These are phyloP conservation scores for Bufo bufo DNA, from an alignment of 2,113 vertebrate species.

Conservation along the genomic window DNA sequence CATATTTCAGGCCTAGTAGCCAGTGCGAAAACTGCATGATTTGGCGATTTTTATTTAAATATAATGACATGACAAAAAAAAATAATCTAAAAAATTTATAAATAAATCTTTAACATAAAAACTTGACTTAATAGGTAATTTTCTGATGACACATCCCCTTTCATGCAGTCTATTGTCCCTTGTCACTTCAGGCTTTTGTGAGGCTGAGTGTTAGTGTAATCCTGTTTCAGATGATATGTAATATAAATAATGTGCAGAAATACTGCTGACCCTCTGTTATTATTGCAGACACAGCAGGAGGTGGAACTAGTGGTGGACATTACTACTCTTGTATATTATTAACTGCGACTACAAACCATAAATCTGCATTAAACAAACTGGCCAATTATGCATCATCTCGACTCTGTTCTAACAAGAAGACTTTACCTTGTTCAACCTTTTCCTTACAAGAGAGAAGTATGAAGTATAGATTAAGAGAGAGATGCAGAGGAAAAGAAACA, in stretches of 20 bases:
- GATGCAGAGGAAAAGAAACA: background rate
- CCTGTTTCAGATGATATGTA: background rate
- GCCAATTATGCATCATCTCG: background rate
- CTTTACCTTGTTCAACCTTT: constrained; percentile 9
- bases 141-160: no score
- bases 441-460: background rate
- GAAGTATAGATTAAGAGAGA: background rate
- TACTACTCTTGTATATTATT: background rate
- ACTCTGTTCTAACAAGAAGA: background rate
- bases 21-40: no score
- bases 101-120: no score
- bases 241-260: background rate
- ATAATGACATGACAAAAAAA: no score
- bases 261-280: background rate
- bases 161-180: background rate
- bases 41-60: no score
- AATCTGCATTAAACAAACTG: background rate
- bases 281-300: background rate
- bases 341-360: background rate
- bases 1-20: no score
- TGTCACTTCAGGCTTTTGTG: background rate
- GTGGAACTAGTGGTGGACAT: background rate
- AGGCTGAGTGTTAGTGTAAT: background rate
- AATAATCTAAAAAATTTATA: no score
- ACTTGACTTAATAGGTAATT: no score